Conservation (phyloP, 2,113 vertebrate species). For the Colistium nudipinnis region DNA sequence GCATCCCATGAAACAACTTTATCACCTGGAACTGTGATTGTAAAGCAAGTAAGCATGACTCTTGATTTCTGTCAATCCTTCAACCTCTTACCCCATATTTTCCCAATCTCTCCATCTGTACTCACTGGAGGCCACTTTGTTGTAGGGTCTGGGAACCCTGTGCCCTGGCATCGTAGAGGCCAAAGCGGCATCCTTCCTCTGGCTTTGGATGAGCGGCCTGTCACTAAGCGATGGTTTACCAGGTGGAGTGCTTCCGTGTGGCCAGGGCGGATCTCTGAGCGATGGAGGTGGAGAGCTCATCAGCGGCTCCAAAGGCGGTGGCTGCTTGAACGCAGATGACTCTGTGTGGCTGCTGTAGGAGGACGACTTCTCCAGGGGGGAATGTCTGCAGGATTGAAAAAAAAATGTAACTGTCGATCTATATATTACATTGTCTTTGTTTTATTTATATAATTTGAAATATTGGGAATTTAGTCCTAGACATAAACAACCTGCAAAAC, state of each 20-base stretch:
- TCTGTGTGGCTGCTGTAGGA: constrained; percentile 86
- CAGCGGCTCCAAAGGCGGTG: constrained; percentile 73
- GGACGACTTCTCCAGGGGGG: constrained; percentile 88
- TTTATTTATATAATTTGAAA: no score
- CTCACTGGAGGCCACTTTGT: constrained; percentile 91
- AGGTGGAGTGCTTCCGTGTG: constrained; percentile 72
- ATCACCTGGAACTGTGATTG: background rate
- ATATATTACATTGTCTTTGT: no score
- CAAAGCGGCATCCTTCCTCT: constrained; percentile 77
- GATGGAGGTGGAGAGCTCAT: constrained; percentile 78
- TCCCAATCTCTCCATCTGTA: constrained; percentile 29
- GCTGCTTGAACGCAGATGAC: constrained; percentile 85
- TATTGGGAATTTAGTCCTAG: no score
- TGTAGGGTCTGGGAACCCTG: constrained; percentile 84
- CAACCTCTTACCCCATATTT: background rate
- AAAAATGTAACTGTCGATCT: background rate
- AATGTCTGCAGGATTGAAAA: constrained; percentile 79
- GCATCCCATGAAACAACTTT: no score
- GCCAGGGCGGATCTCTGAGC: constrained; percentile 83
- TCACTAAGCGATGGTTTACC: constrained; percentile 54
- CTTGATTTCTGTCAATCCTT: background rate
- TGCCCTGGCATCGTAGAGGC: constrained; percentile 52
- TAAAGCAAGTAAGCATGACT: background rate
- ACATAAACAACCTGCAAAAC: no score
- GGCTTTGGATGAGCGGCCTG: constrained; percentile 74